Base-by-base conservation (phyloP, 2,113 vertebrate genomes). In the Athene cunicularia region DNA sequence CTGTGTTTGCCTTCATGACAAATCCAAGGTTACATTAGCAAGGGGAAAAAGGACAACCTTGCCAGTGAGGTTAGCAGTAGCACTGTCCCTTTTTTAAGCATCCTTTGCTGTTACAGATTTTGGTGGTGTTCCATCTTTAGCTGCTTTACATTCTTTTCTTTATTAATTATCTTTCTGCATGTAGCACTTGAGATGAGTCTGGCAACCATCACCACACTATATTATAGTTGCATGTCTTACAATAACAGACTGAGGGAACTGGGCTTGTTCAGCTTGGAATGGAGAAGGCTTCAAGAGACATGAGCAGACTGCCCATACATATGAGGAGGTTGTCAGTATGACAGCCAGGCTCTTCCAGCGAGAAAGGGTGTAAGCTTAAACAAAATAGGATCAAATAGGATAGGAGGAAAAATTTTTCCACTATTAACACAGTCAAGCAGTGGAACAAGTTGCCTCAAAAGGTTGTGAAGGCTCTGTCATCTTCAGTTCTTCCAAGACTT, bases 191-290 rank as follows among this genome's bases (percentile, higher is more conserved):
- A 45, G 14, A 33, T 37, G 26, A 75, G 47, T 45, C 41, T 73
- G 59, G 32, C 0, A 0, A 45, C 47, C 18, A 50, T 14, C n/a
- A 45, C 39, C 1, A 1, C 26, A 12, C 21, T 49, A 7, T 16
- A 8, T 21, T 75, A 64, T 2, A 55, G 30, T 18, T 59, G 41
- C 12, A 11, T 12, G 12, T 52, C 21, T 37, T 53, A 53, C 13
- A 85, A 3, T 14, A 64, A 66, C n/a, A 72, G 50, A n/a, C 20
- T 26, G 37, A 70, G 18, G 30, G 23, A 75, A 59, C 39, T 30
- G 12, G 39, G 8, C 27, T 86, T 66, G 17, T 56, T 81, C 52
- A 55, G 41, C 33, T 5, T 49, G 30, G 75, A 53, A 52, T 74
- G 50, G 52, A 39, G 27, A 75, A 33, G 27, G 27, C 50, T 86